Conservation (phyloP, 2,888 invertebrate genomes). For the Pollenia labialis region DNA sequence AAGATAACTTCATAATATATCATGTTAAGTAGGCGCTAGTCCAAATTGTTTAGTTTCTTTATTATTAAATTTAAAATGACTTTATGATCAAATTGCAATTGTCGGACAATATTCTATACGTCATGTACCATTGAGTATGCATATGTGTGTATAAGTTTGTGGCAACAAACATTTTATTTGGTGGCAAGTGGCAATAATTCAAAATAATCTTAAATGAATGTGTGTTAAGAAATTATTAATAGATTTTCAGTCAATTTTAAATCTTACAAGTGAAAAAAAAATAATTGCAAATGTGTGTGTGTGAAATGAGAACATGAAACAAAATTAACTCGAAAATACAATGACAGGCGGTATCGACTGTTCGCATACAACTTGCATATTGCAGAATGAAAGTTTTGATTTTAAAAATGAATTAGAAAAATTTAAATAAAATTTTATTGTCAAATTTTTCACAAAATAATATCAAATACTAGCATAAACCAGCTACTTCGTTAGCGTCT, state of each 20-base stretch:
- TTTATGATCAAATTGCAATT: constrained; percentile 52
- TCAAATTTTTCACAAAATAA: too few relatives aligned
- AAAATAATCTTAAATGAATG: constrained; percentile 35
- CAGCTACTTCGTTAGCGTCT: too few relatives aligned
- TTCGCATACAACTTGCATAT: too few relatives aligned
- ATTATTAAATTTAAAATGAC: constrained; percentile 55
- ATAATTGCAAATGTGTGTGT: neutral
- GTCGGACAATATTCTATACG: constrained; percentile 24
- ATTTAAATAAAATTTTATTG: too few relatives aligned
- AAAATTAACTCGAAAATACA: too few relatives aligned
- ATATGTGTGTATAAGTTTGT: constrained; percentile 8
- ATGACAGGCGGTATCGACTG: too few relatives aligned
- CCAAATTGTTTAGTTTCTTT: constrained; percentile 66
- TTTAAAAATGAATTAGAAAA: too few relatives aligned
- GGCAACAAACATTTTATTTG: neutral
- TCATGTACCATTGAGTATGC: neutral
- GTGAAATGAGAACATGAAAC: neutral
- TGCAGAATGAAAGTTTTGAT: too few relatives aligned
- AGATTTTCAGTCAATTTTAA: neutral
- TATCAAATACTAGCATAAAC: too few relatives aligned
- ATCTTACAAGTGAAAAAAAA: neutral
- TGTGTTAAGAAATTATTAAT: constrained; percentile 34
- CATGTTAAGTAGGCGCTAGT: constrained; percentile 76
- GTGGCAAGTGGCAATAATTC: neutral
- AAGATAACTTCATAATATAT: constrained; percentile 74